phyloP scores from a whole-genome alignment of 2,888 invertebrate genomes.

The Noctua fimbriata region DNA sequence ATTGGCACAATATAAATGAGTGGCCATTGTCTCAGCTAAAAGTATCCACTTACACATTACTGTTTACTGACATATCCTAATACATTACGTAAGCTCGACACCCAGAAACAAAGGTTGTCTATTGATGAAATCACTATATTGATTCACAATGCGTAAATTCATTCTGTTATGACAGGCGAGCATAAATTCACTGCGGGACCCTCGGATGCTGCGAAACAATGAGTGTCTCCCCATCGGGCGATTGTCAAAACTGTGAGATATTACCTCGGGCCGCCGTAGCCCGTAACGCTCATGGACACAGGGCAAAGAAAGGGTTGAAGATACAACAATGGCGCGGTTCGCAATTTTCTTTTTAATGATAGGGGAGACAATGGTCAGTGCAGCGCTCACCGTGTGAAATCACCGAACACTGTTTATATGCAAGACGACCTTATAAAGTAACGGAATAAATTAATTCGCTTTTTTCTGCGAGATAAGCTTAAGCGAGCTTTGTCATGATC shows the following conservation, averaged over 20 bases:
- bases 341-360: slow-evolving; percentile 86
- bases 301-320: slow-evolving; percentile 83
- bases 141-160: slow-evolving; percentile 90
- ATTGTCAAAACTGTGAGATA: slow-evolving; percentile 86
- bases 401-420: slow-evolving; percentile 72
- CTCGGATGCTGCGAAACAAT: slow-evolving; percentile 89
- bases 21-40: slow-evolving; percentile 80
- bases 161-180: slow-evolving; percentile 90
- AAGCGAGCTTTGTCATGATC: slow-evolving; percentile 52
- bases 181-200: slow-evolving; percentile 88
- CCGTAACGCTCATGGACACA: slow-evolving; percentile 83
- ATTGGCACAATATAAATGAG: slow-evolving; percentile 78
- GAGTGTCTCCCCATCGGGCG: slow-evolving; percentile 81
- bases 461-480: slow-evolving; percentile 60
- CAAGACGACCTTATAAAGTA: slow-evolving; percentile 71
- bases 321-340: slow-evolving; percentile 78
- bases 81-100: slow-evolving; percentile 85
- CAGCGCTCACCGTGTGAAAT: slow-evolving; percentile 86
- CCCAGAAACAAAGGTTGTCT: slow-evolving; percentile 87
- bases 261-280: slow-evolving; percentile 81
- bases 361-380: slow-evolving; percentile 86
- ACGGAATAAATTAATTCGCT: slow-evolving; percentile 71
- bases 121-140: slow-evolving; percentile 88
- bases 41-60: slow-evolving; percentile 80
- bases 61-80: slow-evolving; percentile 83